Evolutionary conservation across 2,888 invertebrate species (phyloP), one percentile per base, ranked within the genome.

Genomic region (Epicampocera succincta): DNA sequence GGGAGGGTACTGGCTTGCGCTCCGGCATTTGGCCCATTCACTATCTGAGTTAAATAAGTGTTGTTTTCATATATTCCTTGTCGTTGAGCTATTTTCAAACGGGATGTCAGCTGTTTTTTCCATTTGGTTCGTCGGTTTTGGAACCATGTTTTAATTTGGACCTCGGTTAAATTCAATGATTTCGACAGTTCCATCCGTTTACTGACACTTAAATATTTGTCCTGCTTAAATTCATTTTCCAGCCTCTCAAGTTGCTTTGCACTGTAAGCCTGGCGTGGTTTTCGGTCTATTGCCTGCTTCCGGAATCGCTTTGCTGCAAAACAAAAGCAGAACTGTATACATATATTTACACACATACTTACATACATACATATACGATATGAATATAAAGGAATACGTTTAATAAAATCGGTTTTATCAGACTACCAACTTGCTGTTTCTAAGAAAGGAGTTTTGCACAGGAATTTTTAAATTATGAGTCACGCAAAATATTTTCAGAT

Each of bases 141-240:
- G 91, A 98, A 98, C 98, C 98, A 98, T 86, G 98, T 98, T 92
- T 98, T 98, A 83, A 98, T 97, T 93, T 94, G 79, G 4, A 83
- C 84, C 91, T 99, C 99, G 0, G 99, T 99, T 83, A 99, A 93
- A 87, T 97, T 97, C 76, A 99, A 93, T 72, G 97, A 97, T 61
- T 99, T 92, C 0, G 99, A 99, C 84, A 99, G 92, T 90, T 99
- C 99, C 25, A 99, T 93, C 86, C 99, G 93, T 92, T 99, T 99
- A 90, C 99, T 99, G 3, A 99, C 99, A 21, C 98, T 99, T 80
- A 99, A 93, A 91, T 99, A 99, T 86, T 99, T 93, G 40, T 98
- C 98, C 1, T 97, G 97, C 92, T 99, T 99, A 92, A 99, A 99
- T 91, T 99, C 99, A 92, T 98, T 99, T 92, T 99, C 99, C 89